Percentiles rank a stretch among this genome's conserved stretches.
These are phyloP conservation scores for Phacellophora camtschatica DNA, from an alignment of 30 jellyfish, hydroid and myxozoan genomes.

Conservation along the genomic window DNA sequence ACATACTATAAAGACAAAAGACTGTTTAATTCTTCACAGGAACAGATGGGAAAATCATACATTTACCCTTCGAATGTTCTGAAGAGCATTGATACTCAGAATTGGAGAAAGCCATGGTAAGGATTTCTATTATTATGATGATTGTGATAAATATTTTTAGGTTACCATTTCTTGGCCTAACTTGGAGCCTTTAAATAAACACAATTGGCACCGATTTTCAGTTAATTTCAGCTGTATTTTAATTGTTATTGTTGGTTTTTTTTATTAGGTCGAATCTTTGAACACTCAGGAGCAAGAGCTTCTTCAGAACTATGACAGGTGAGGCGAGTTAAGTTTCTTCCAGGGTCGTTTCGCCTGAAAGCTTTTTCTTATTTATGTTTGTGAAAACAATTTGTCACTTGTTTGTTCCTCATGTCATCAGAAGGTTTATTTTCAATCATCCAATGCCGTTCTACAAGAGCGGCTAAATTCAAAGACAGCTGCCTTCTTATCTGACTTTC, in stretches of 20 bases:
- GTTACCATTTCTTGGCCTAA: too few species aligned
- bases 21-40: background rate
- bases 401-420: background rate
- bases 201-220: too few species aligned
- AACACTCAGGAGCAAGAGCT: constrained; percentile 88
- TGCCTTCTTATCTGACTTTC: too few species aligned
- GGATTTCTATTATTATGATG: too few species aligned
- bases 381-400: background rate
- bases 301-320: constrained; percentile 98
- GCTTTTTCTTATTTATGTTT: background rate
- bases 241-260: too few species aligned
- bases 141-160: too few species aligned
- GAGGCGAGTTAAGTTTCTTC: background rate
- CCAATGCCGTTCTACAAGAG: background rate
- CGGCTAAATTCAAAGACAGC: background rate
- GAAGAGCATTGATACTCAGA: constrained; percentile 35
- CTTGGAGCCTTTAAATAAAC: too few species aligned
- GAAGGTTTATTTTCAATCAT: background rate
- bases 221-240: too few species aligned
- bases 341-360: background rate
- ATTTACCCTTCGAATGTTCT: constrained; percentile 21
- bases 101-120: constrained; percentile 62
- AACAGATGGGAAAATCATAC: constrained; percentile 70
- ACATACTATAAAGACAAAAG: background rate
- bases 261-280: constrained; percentile 71